Percentiles rank a stretch among this genome's conserved stretches.
phyloP scores from a whole-genome alignment of 2,888 invertebrate species.

The Chorisops tibialis region DNA sequence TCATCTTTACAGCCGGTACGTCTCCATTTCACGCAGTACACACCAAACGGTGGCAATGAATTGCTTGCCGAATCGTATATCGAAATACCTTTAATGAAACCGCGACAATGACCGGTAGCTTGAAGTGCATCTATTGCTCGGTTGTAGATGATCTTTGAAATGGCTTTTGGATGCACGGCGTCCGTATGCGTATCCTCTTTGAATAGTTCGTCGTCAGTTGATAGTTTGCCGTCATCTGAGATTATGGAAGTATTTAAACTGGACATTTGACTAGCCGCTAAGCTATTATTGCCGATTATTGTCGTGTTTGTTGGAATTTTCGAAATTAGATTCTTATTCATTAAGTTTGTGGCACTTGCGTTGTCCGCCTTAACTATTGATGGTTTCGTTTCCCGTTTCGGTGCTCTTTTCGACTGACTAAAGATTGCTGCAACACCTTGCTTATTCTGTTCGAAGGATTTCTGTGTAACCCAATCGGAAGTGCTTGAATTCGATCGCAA shows the following conservation, averaged over 20 bases:
- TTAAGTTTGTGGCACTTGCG: conserved; percentile 12
- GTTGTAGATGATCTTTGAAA: conserved; percentile 19
- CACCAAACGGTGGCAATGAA: conserved; percentile 41
- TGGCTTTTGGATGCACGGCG: conserved; percentile 31
- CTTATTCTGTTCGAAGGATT: conserved; percentile 23
- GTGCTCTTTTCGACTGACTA: conserved; percentile 1
- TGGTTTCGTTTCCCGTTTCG: conserved; percentile 34
- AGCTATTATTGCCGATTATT: conserved; percentile 46
- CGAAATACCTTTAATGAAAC: conserved; percentile 48
- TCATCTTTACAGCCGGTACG: conserved; percentile 45
- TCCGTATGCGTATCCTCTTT: conserved; percentile 30
- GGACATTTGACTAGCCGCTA: conserved; percentile 40
- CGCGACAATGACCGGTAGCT: conserved; percentile 47
- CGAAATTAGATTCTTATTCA: conserved; percentile 45
- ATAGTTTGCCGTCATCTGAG: conserved; percentile 35
- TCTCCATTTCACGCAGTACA: conserved; percentile 51
- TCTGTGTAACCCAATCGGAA: conserved; percentile 42
- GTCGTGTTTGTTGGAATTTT: conserved; percentile 50
- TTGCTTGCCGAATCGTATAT: conserved; percentile 4
- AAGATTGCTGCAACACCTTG: conserved; percentile 10
- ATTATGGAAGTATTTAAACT: conserved; percentile 37
- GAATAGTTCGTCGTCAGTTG: conserved; percentile 45
- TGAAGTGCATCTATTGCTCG: conserved; percentile 50
- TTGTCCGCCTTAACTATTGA: not conserved
- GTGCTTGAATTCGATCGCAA: conserved; percentile 47